Percentiles rank a stretch among this genome's conserved stretches.
These are phyloP conservation scores for Resseliella maxima DNA, from an alignment of 2,888 invertebrate genomes.

Conservation along the genomic window DNA sequence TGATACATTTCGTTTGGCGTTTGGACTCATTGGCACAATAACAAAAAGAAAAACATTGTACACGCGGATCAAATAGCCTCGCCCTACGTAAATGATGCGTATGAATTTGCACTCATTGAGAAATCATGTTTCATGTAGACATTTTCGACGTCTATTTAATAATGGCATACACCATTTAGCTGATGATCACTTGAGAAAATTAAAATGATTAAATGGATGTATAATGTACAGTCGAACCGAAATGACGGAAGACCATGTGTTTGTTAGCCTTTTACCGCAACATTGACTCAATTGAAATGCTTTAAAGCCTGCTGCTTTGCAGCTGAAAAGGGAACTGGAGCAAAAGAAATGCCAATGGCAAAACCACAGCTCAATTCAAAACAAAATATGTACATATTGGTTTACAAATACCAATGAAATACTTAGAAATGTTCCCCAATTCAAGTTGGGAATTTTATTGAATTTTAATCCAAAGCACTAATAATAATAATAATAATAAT, in stretches of 20 bases:
- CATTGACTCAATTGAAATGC: background rate
- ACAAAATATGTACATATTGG: no score
- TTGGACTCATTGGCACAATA: background rate
- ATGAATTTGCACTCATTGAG: background rate
- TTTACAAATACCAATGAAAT: no score
- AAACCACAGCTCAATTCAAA: no score
- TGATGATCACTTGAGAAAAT: constrained; percentile 8
- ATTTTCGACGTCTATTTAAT: background rate
- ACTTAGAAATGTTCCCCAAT: no score
- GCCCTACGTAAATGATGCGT: background rate
- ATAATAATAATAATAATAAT: no score
- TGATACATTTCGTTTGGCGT: background rate
- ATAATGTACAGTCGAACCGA: constrained; percentile 16
- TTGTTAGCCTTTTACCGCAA: background rate
- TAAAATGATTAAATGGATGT: constrained; percentile 36
- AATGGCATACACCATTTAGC: background rate
- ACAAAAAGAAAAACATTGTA: background rate
- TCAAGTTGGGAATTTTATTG: no score
- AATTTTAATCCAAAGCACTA: no score
- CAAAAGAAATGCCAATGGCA: no score
- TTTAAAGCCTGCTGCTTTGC: background rate
- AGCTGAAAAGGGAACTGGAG: no score
- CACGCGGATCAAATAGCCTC: constrained; percentile 4
- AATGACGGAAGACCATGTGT: background rate
- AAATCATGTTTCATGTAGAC: background rate